These are phyloP conservation scores for Halichondria panicea DNA, from an alignment of 37 sponge, comb jelly and placozoan species.

Conservation along the genomic window DNA sequence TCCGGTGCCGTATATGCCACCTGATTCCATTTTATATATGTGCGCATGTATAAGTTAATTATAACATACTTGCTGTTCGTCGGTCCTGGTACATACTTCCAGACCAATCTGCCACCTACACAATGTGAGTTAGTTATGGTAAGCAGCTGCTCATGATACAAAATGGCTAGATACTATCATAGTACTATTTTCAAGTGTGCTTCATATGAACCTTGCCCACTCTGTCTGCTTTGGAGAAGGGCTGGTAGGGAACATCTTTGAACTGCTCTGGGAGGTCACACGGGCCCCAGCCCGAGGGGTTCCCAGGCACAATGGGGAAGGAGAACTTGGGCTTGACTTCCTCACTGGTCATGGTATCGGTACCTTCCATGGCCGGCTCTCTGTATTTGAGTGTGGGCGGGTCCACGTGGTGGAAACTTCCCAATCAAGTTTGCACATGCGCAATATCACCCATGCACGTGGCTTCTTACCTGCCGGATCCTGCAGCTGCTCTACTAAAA, in stretches of 20 bases:
- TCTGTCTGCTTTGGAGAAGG: constrained; percentile 92
- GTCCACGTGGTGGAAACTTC: no score
- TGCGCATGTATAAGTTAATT: no score
- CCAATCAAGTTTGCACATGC: no score
- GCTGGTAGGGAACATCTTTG: constrained; percentile 94
- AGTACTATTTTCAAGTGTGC: background rate
- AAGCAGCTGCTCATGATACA: background rate
- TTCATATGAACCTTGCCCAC: constrained; percentile 94
- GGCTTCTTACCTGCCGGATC: no score
- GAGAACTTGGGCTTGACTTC: constrained; percentile 30
- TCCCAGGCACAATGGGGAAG: constrained; percentile 78
- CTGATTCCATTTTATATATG: no score
- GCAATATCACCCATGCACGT: no score
- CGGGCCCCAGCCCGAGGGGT: constrained; percentile 94
- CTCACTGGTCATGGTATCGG: no score
- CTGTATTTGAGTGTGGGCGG: no score
- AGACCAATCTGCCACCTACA: constrained; percentile 93
- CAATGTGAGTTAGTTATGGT: background rate
- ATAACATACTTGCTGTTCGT: constrained; percentile 66
- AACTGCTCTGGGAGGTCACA: constrained; percentile 84
- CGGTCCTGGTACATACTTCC: constrained; percentile 80
- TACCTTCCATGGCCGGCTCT: no score
- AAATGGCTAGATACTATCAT: background rate
- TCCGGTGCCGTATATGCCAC: background rate
- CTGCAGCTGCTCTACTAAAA: no score